phyloP scores from a whole-genome alignment of 2,113 vertebrate genomes.

The Osmerus mordax region DNA sequence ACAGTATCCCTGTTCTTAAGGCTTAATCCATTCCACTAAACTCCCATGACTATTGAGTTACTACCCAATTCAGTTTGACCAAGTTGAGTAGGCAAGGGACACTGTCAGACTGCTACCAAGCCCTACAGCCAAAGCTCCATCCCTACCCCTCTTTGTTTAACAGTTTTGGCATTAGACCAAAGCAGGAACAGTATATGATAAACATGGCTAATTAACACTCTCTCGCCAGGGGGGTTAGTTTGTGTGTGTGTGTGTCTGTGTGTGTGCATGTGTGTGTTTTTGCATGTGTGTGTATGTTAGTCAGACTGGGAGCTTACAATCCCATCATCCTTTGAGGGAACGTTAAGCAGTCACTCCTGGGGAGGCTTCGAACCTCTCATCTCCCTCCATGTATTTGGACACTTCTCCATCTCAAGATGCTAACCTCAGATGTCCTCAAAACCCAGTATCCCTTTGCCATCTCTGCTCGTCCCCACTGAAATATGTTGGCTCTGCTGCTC shows the following conservation, averaged over 20 bases:
- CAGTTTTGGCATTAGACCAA: constrained; percentile 43
- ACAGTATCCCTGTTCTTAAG: background rate
- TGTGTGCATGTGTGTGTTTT: background rate
- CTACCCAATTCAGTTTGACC: too few species aligned
- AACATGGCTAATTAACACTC: constrained; percentile 59
- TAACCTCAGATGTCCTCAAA: background rate
- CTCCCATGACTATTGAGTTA: too few species aligned
- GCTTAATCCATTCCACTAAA: background rate
- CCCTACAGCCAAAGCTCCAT: background rate
- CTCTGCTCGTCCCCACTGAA: constrained; percentile 20
- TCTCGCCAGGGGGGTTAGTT: constrained; percentile 26
- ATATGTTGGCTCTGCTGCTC: constrained; percentile 3
- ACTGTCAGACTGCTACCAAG: background rate
- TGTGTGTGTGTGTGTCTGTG: background rate
- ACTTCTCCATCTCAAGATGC: background rate
- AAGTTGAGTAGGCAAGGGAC: background rate
- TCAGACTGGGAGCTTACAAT: constrained; percentile 35
- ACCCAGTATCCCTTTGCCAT: background rate
- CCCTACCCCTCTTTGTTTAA: constrained; percentile 33
- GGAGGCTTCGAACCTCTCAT: constrained; percentile 1
- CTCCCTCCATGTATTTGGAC: background rate
- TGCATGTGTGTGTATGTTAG: background rate
- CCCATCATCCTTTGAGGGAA: constrained; percentile 43
- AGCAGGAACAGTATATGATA: constrained; percentile 37
- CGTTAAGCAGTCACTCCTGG: background rate